A percentile compares a stretch with the other conserved stretches of the same genome.
Conservation (phyloP, 2,888 invertebrate genomes). For the Smittia sp. region DNA sequence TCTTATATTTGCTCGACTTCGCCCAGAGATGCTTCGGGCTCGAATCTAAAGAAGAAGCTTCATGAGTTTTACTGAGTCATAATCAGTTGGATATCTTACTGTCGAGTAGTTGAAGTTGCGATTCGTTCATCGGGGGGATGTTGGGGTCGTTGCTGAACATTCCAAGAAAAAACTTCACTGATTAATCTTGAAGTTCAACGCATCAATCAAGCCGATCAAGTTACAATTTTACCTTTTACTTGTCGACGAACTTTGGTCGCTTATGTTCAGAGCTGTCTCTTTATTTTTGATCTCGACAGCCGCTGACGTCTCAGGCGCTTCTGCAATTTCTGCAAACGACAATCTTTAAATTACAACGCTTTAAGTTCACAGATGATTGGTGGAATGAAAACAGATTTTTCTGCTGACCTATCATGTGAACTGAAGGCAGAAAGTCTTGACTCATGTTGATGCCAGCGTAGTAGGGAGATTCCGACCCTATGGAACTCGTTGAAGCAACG, state of each 20-base stretch:
- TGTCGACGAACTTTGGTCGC: background rate
- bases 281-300: background rate
- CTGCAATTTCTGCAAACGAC: constrained; percentile 53
- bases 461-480: background rate
- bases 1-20: constrained; percentile 16
- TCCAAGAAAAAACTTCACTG: too few species aligned
- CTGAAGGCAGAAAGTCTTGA: constrained; percentile 3
- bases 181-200: background rate
- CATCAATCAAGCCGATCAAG: background rate
- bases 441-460: background rate
- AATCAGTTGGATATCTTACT: too few species aligned
- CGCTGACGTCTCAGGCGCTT: constrained; percentile 46
- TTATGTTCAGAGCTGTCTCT: too few species aligned
- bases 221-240: background rate
- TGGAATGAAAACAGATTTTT: too few species aligned
- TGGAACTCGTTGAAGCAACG: constrained; percentile 24
- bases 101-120: too few species aligned
- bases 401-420: constrained; percentile 31
- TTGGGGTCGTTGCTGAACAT: too few species aligned
- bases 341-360: constrained; percentile 45
- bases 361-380: too few species aligned
- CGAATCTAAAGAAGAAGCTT: background rate
- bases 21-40: constrained; percentile 18
- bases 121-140: too few species aligned
- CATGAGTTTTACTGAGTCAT: too few species aligned